Evolutionary conservation across 2,888 invertebrate species (phyloP).

Genomic region (Hydrotaea diabolus): DNA sequence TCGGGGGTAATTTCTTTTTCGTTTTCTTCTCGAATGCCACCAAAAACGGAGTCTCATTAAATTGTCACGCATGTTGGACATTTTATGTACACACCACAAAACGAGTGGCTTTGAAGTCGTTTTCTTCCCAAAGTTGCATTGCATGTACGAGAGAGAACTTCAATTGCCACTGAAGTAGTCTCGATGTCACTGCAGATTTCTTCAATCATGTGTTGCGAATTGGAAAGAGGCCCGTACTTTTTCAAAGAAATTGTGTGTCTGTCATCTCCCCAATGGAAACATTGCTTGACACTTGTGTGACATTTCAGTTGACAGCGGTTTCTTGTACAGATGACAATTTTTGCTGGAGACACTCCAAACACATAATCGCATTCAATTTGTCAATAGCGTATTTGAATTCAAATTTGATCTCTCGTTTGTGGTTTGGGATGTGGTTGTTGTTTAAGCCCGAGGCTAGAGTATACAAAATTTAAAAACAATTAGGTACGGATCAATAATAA

Average conservation of each 20-base stretch:
- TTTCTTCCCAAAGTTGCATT: slow-evolving; percentile 17
- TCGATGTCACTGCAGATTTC: background rate
- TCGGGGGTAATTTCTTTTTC: slow-evolving; percentile 6
- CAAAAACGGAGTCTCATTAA: slow-evolving; percentile 75
- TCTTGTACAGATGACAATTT: slow-evolving; percentile 27
- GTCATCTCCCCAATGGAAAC: slow-evolving; percentile 53
- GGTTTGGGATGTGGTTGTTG: too few species aligned
- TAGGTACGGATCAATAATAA: too few species aligned
- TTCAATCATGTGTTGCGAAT: slow-evolving; percentile 2
- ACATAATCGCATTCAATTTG: slow-evolving; percentile 34
- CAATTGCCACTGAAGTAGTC: background rate
- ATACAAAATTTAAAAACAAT: too few species aligned
- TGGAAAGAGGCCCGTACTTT: slow-evolving; percentile 17
- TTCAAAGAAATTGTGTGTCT: slow-evolving; percentile 31
- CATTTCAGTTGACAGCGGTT: slow-evolving; percentile 60
- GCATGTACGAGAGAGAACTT: background rate
- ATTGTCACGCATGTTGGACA: slow-evolving; percentile 79
- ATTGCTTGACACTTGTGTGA: slow-evolving; percentile 66
- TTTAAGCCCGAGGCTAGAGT: too few species aligned
- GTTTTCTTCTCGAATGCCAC: slow-evolving; percentile 55
- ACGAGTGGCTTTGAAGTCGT: slow-evolving; percentile 55
- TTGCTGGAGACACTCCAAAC: slow-evolving; percentile 7
- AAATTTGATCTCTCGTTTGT: background rate
- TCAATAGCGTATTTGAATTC: background rate
- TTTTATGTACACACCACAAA: slow-evolving; percentile 26